Percentiles rank a stretch among this genome's conserved stretches.
These are phyloP conservation scores for Drosophila paracracens DNA, from an alignment of 2,888 invertebrate species.

Conservation along the genomic window DNA sequence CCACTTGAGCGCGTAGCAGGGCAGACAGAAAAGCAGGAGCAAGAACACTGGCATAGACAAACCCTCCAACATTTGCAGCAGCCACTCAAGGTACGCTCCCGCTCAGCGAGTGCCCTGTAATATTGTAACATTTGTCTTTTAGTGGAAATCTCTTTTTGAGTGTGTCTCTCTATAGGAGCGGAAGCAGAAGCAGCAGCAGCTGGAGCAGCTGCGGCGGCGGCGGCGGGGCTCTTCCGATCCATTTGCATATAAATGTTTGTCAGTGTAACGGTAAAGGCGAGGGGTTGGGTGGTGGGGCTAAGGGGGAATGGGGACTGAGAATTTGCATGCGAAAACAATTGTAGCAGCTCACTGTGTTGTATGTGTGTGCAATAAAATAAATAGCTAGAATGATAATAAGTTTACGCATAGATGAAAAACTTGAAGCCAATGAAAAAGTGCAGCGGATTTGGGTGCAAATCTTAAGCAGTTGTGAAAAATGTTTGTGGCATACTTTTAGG, in stretches of 20 bases:
- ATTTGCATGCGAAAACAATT: slow-evolving; percentile 78
- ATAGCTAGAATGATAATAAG: slow-evolving; percentile 76
- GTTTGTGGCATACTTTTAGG: slow-evolving; percentile 73
- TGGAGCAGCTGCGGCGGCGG: neutral
- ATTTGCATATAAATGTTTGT: slow-evolving; percentile 75
- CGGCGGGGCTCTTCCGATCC: slow-evolving; percentile 45
- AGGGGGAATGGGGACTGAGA: slow-evolving; percentile 12
- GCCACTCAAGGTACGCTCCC: slow-evolving; percentile 70
- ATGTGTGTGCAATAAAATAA: slow-evolving; percentile 68
- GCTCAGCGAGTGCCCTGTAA: slow-evolving; percentile 56
- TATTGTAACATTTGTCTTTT: slow-evolving; percentile 78
- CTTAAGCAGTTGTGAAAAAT: slow-evolving; percentile 69
- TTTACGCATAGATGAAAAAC: slow-evolving; percentile 75
- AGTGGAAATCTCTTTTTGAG: slow-evolving; percentile 78
- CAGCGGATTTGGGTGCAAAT: slow-evolving; percentile 74
- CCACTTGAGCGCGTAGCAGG: slow-evolving; percentile 73
- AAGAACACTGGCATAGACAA: slow-evolving; percentile 25
- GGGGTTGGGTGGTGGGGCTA: neutral
- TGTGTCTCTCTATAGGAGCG: slow-evolving; percentile 56
- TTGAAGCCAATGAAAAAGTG: slow-evolving; percentile 76
- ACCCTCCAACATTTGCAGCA: slow-evolving; percentile 62
- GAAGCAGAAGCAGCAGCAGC: slow-evolving; percentile 1
- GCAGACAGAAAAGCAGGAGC: slow-evolving; percentile 24
- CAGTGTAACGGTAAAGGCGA: slow-evolving; percentile 30
- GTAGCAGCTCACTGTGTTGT: slow-evolving; percentile 43